Base-by-base conservation (phyloP, 2,888 invertebrate genomes). In the Argyresthia albistria region DNA sequence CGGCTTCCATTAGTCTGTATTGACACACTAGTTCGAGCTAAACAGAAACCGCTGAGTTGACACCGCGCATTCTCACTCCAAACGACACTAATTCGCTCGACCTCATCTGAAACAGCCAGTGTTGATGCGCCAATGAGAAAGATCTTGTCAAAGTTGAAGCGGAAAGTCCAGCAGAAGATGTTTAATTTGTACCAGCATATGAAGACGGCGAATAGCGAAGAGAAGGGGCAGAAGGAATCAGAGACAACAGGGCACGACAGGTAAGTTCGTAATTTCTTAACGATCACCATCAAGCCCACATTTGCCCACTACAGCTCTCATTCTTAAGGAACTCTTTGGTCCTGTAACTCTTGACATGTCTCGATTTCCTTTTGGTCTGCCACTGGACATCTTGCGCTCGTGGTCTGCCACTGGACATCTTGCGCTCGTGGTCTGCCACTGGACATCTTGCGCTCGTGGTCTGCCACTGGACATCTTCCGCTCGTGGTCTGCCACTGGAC, bases 221-320 rank as follows among this genome's bases (percentile, higher is more conserved):
- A 70, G 63, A 90, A 82, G 61, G 89, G 87, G 35, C 80, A 70
- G 59, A 89, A 78, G 57, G 89, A 81, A 59, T 73, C 88, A 0
- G 91, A 91, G 64, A 91, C 93, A 1, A 95, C 94, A 8, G 95
- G 95, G 0, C 95, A 95, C 64, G 95, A 95, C 65, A 88, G 51
- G 25, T 25, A 25, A 25, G 25, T 25, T 25, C 25, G 6, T 25
- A 25, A 25, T 25, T 25, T 25, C 25, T 25, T 25, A n/a, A n/a
- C n/a, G n/a, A n/a, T n/a, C n/a, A n/a, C n/a, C n/a, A n/a, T n/a
- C n/a, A n/a, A n/a, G n/a, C n/a, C n/a, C n/a, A n/a, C n/a, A n/a
- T n/a, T n/a, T n/a, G n/a, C n/a, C n/a, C n/a, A n/a, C n/a, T n/a
- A n/a, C n/a, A n/a, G n/a, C n/a, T n/a, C n/a, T n/a, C n/a, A n/a